A percentile compares a stretch with the other conserved stretches of the same genome.
phyloP scores from a whole-genome alignment of 1,140 invertebrate species.

The Luehdorfia chinensis region DNA sequence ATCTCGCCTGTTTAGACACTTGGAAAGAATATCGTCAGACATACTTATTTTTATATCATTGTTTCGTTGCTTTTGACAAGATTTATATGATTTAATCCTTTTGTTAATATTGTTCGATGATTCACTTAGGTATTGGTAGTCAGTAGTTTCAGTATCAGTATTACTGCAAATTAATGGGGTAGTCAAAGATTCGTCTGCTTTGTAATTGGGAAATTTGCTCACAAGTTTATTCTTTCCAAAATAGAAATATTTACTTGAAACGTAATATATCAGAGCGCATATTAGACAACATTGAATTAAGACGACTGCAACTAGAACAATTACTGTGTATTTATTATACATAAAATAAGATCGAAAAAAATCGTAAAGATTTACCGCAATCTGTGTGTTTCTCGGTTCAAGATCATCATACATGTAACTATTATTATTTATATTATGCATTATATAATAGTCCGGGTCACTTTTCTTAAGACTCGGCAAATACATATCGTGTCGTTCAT shows the following conservation, averaged over 20 bases:
- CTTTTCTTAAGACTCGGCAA: conserved; percentile 3
- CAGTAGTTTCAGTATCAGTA: conserved; percentile 51
- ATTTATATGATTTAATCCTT: conserved; percentile 57
- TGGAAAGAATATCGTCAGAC: conserved; percentile 64
- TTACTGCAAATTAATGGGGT: conserved; percentile 60
- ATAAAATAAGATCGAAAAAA: conserved; percentile 22
- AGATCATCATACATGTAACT: no score
- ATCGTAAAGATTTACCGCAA: no score
- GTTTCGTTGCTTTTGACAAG: conserved; percentile 46
- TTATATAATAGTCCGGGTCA: background rate
- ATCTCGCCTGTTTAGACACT: conserved; percentile 56
- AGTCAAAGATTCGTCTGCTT: conserved; percentile 54
- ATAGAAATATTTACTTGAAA: conserved; percentile 37
- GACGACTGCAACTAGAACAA: conserved; percentile 34
- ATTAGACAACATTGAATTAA: conserved; percentile 50
- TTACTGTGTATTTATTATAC: conserved; percentile 31
- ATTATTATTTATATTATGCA: no score
- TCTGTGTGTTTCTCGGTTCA: no score
- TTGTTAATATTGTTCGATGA: conserved; percentile 47
- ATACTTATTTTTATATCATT: conserved; percentile 41
- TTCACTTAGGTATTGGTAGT: conserved; percentile 45
- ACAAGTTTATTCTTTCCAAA: conserved; percentile 40
- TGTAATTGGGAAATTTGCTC: conserved; percentile 46
- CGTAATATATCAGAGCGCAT: conserved; percentile 40
- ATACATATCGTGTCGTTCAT: conserved; percentile 33